Evolutionary conservation across 2,113 vertebrate species (phyloP).

Genomic region (Phyllostomus discolor): DNA sequence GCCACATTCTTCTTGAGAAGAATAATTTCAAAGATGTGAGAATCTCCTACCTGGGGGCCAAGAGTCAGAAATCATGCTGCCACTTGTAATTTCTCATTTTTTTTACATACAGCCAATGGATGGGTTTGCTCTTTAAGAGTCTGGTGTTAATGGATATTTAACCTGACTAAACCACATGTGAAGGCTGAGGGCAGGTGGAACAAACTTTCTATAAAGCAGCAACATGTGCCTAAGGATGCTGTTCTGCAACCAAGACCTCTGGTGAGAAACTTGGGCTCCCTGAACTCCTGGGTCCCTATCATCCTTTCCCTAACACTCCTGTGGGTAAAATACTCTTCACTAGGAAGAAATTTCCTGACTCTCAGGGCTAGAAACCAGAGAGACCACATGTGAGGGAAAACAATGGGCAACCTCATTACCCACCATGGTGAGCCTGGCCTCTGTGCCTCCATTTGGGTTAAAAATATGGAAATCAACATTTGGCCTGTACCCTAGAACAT

Average conservation of each 20-base stretch:
- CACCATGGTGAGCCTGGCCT: background rate
- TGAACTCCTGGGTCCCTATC: background rate
- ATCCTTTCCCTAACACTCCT: background rate
- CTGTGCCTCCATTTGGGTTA: background rate
- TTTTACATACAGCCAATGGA: background rate
- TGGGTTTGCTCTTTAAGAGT: background rate
- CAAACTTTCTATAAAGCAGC: background rate
- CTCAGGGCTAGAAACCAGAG: background rate
- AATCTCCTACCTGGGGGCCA: background rate
- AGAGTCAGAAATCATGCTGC: background rate
- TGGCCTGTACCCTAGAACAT: background rate
- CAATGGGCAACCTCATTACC: background rate
- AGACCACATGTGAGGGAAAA: background rate
- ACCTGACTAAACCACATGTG: background rate
- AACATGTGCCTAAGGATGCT: background rate
- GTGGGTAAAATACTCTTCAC: background rate
- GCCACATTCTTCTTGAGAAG: background rate
- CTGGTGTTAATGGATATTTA: background rate
- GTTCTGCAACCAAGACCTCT: background rate
- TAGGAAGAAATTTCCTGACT: background rate
- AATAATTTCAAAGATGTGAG: background rate
- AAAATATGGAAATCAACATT: background rate
- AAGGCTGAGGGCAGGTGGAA: background rate
- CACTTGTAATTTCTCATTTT: background rate
- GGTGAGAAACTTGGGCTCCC: background rate